phyloP scores from a whole-genome alignment of 2,888 invertebrate species.

The Habrosyne pyritoides region DNA sequence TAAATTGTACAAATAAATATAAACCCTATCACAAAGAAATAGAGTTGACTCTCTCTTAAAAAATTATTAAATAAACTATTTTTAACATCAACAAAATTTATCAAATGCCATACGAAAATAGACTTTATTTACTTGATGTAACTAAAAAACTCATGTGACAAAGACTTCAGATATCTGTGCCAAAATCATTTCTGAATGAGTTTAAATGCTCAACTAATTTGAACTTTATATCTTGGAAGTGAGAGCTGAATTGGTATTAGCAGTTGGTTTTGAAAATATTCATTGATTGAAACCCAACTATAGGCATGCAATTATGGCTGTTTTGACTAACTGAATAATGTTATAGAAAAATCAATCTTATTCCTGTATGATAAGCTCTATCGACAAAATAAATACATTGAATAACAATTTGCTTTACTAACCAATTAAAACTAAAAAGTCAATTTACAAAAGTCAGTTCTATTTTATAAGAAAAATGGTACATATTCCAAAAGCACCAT shows the following conservation, averaged over 20 bases:
- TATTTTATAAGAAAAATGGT: no score
- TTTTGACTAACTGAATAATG: no score
- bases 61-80: not conserved
- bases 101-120: slow-evolving; percentile 4
- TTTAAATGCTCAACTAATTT: not conserved
- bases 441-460: no score
- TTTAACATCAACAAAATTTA: not conserved
- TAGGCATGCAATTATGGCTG: no score
- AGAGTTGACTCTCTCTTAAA: not conserved
- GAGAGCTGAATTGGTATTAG: not conserved
- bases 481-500: no score
- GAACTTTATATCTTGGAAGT: not conserved
- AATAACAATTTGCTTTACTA: no score
- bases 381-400: no score
- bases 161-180: not conserved
- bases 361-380: no score
- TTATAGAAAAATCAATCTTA: no score
- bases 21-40: not conserved
- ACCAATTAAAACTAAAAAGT: no score
- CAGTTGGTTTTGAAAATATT: not conserved
- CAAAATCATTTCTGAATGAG: not conserved
- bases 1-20: not conserved
- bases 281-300: not conserved
- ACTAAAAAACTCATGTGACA: not conserved
- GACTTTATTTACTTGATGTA: not conserved